Evolutionary conservation across 2,888 invertebrate species (phyloP).

Genomic region (Resseliella maxima): DNA sequence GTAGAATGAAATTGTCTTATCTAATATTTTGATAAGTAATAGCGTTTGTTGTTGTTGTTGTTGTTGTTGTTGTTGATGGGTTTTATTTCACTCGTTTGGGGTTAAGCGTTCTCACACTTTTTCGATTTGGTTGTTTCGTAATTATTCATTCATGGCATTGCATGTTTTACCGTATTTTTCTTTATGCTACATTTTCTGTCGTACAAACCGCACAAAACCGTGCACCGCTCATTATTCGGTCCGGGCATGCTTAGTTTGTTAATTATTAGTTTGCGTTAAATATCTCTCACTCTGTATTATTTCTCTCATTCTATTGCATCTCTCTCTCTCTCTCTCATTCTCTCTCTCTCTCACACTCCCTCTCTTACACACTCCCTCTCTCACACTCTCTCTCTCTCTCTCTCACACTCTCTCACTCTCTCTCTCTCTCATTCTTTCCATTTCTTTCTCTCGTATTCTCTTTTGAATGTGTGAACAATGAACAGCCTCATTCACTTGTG

Average conservation of each 20-base stretch:
- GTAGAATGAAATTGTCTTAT: neutral
- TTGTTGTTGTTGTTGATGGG: neutral
- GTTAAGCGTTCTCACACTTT: constrained; percentile 25
- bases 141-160: constrained; percentile 24
- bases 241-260: constrained; percentile 51
- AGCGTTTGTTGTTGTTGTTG: neutral
- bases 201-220: neutral
- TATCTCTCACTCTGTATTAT: too few relatives aligned
- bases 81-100: too few relatives aligned
- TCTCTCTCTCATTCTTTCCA: neutral
- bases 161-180: neutral
- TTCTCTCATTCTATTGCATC: neutral
- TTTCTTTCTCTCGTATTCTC: neutral
- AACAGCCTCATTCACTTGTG: neutral
- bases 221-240: neutral
- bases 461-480: constrained; percentile 38
- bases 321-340: neutral
- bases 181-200: neutral
- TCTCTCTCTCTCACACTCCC: neutral
- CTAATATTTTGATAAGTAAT: constrained; percentile 9
- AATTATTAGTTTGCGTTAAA: constrained; percentile 34
- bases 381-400: neutral
- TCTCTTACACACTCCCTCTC: neutral
- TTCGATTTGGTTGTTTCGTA: neutral
- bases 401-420: too few relatives aligned